These are phyloP conservation scores for Mesoclemmys tuberculata DNA, from an alignment of 2,113 vertebrate species.

Conservation along the genomic window DNA sequence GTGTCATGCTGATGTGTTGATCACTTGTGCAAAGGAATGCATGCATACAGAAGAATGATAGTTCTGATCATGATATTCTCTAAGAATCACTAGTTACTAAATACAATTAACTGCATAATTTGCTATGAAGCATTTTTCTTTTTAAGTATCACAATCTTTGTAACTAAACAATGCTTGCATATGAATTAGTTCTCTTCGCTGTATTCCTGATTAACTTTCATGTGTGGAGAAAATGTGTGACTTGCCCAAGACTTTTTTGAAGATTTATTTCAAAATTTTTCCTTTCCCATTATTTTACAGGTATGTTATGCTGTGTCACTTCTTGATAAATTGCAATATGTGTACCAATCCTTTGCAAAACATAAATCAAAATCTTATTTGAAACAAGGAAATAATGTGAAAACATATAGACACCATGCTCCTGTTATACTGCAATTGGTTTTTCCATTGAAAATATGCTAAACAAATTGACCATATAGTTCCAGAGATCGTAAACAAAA, in stretches of 20 bases:
- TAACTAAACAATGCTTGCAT: background rate
- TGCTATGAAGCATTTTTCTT: background rate
- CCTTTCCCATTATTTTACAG: background rate
- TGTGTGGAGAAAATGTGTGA: background rate
- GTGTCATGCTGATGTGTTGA: background rate
- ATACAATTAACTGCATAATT: background rate
- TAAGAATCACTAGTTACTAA: background rate
- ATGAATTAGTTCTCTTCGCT: background rate
- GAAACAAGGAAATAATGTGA: background rate
- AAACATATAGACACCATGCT: background rate
- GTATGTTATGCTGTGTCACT: background rate
- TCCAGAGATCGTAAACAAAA: background rate
- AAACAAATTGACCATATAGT: background rate
- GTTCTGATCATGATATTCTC: background rate
- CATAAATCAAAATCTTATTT: background rate
- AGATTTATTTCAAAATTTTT: background rate
- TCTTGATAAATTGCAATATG: background rate
- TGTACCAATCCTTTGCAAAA: background rate
- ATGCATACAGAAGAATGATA: background rate
- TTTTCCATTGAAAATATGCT: background rate
- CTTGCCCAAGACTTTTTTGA: background rate
- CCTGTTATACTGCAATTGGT: background rate
- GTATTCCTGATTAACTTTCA: background rate
- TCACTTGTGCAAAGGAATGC: background rate
- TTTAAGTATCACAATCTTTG: background rate